These are phyloP conservation scores for Netelia inedita DNA, from an alignment of 2,888 invertebrate species.

Conservation along the genomic window DNA sequence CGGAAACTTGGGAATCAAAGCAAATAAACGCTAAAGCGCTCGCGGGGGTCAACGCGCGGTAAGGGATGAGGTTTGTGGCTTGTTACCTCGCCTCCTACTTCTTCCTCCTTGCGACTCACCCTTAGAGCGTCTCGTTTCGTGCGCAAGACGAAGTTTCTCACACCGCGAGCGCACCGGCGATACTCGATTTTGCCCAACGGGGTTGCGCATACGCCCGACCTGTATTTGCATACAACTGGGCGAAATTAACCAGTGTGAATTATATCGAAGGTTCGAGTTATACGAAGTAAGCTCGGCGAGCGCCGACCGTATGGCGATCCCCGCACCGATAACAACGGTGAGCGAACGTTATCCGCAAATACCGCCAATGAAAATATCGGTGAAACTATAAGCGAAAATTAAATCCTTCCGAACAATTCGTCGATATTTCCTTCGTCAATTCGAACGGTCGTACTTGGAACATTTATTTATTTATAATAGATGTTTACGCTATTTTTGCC, in stretches of 20 bases:
- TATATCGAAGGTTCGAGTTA: slow-evolving; percentile 62
- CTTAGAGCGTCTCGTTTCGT: slow-evolving; percentile 24
- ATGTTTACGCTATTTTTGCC: too few relatives aligned
- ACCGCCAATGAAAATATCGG: too few relatives aligned
- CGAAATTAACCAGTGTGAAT: slow-evolving; percentile 62
- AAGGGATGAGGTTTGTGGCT: slow-evolving; percentile 32
- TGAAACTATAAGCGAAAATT: too few relatives aligned
- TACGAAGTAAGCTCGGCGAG: slow-evolving; percentile 9
- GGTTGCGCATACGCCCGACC: slow-evolving; percentile 35
- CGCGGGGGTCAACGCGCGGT: slow-evolving; percentile 79
- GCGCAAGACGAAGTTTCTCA: slow-evolving; percentile 60
- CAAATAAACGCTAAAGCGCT: slow-evolving; percentile 83
- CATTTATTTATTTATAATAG: too few relatives aligned
- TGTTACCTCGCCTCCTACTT: slow-evolving; percentile 39
- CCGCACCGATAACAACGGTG: too few relatives aligned
- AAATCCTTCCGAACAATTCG: too few relatives aligned
- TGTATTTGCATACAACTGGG: slow-evolving; percentile 66
- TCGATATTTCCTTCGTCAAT: too few relatives aligned
- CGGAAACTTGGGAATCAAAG: slow-evolving; percentile 84
- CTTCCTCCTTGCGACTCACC: slow-evolving; percentile 2
- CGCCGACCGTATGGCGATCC: too few relatives aligned
- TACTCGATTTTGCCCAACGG: slow-evolving; percentile 63
- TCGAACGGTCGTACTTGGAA: too few relatives aligned
- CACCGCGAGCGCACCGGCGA: slow-evolving; percentile 20
- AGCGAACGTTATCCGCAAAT: too few relatives aligned